These are phyloP conservation scores for Ochotona curzoniae DNA, from an alignment of 2,113 vertebrate species.

Conservation along the genomic window DNA sequence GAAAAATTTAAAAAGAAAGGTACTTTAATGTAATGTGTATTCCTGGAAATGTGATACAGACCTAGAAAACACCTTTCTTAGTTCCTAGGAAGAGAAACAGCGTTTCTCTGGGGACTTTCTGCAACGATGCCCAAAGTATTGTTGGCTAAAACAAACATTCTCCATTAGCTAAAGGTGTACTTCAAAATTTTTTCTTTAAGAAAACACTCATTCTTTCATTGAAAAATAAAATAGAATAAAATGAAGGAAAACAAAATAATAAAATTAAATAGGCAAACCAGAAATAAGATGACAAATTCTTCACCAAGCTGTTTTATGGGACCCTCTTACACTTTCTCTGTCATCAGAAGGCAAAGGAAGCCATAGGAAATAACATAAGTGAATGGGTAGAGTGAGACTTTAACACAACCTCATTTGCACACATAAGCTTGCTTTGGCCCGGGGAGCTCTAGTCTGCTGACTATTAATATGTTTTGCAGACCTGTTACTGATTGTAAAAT, in stretches of 20 bases:
- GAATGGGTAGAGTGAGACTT: background rate
- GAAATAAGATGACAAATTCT: background rate
- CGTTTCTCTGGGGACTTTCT: slow-evolving; percentile 60
- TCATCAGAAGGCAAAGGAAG: background rate
- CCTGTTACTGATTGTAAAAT: background rate
- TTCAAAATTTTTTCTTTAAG: slow-evolving; percentile 29
- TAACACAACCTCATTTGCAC: background rate
- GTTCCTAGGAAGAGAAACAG: slow-evolving; percentile 49
- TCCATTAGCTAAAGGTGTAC: background rate
- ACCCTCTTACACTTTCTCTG: background rate
- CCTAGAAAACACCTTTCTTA: slow-evolving; percentile 66
- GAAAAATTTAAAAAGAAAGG: slow-evolving; percentile 69
- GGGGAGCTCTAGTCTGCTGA: background rate
- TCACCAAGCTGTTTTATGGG: background rate
- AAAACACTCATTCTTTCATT: slow-evolving; percentile 11
- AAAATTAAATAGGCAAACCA: background rate
- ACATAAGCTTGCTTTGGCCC: background rate
- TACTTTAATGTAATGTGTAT: slow-evolving; percentile 73
- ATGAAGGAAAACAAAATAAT: background rate
- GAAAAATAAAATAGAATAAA: slow-evolving; percentile 40
- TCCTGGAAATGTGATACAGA: slow-evolving; percentile 63
- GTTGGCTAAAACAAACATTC: slow-evolving; percentile 43
- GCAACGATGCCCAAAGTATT: slow-evolving; percentile 18
- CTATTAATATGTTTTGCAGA: background rate
- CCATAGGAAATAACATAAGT: background rate